phyloP scores from a whole-genome alignment of 1,140 invertebrate genomes.

The Grapholita molesta region DNA sequence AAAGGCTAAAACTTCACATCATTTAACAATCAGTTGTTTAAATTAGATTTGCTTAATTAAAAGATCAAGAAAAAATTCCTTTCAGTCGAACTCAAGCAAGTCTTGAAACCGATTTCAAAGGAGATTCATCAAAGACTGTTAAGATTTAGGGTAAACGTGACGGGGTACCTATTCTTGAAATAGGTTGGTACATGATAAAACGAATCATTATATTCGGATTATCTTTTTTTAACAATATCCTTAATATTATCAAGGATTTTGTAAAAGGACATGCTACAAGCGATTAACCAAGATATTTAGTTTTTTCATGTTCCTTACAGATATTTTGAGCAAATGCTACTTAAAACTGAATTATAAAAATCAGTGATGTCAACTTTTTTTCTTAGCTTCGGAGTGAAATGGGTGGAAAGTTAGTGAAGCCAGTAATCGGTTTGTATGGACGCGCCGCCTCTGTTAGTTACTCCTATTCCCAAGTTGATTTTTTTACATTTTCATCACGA shows the following conservation, averaged over 20 bases:
- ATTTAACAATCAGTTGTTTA: not conserved
- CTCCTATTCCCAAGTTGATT: too few relatives aligned
- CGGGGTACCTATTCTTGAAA: not conserved
- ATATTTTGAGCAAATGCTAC: too few relatives aligned
- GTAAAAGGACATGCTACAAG: not conserved
- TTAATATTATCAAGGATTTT: not conserved
- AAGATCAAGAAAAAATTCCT: not conserved
- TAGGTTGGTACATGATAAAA: not conserved
- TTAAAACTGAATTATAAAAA: too few relatives aligned
- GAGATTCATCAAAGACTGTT: not conserved
- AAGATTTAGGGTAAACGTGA: not conserved
- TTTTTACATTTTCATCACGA: too few relatives aligned
- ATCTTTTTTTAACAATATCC: not conserved
- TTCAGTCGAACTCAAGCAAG: not conserved
- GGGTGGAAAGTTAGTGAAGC: too few relatives aligned
- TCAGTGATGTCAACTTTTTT: too few relatives aligned
- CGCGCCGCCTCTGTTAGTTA: too few relatives aligned
- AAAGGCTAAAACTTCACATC: not conserved
- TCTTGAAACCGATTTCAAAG: not conserved
- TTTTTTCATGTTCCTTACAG: too few relatives aligned
- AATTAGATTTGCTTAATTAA: not conserved
- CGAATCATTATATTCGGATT: slow-evolving; percentile 11
- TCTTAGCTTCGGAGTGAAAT: too few relatives aligned
- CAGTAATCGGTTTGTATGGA: too few relatives aligned
- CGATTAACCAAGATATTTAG: not conserved